Evolutionary conservation across 1,140 invertebrate species (phyloP), one percentile per base, ranked within the genome.

Genomic region (Solenopsis fugax): DNA sequence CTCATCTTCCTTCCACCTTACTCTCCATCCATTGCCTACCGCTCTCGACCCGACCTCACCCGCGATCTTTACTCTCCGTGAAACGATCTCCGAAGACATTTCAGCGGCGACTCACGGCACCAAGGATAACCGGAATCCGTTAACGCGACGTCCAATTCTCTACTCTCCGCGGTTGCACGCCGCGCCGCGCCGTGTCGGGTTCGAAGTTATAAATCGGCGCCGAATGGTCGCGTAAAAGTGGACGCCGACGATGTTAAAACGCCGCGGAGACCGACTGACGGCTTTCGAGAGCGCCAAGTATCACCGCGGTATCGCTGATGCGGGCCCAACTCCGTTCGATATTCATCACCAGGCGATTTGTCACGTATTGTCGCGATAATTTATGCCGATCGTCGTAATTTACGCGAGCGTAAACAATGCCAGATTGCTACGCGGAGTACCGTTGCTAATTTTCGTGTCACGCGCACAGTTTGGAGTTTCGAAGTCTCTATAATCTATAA

Each of bases 91-190:
- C 75, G 21, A 69, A 48, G 45, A 54, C 71, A 76, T 87, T 84
- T 87, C 60, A 67, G 52, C 84, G 76, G 48, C 45, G 67, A 73
- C 52, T 75, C 41, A 62, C 88, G 82, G 88, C 71, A 71, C 41
- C 69, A 75, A 90, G 86, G 85, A 85, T 87, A 90, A 87, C 85
- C 72, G 72, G 89, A 62, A 87, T 85, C 88, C 77, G 88, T 90
- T 87, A 85, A 87, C 86, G 80, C 89, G 80, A 89, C 78, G 88
- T 90, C 81, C 88, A 88, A 88, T 90, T 89, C 64, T 77, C 37
- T 60, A n/a, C 45, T 60, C 54, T 34, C 24, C n/a, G 13, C 54
- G 52, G 18, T 60, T 21, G 34, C 29, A 2, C 48, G 21, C n/a
- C 62, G 62, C 24, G 64, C 21, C 78, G 54, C 10, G 58, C 4